phyloP scores from a whole-genome alignment of 2,797 vertebrate species.

The Molossus molossus region DNA sequence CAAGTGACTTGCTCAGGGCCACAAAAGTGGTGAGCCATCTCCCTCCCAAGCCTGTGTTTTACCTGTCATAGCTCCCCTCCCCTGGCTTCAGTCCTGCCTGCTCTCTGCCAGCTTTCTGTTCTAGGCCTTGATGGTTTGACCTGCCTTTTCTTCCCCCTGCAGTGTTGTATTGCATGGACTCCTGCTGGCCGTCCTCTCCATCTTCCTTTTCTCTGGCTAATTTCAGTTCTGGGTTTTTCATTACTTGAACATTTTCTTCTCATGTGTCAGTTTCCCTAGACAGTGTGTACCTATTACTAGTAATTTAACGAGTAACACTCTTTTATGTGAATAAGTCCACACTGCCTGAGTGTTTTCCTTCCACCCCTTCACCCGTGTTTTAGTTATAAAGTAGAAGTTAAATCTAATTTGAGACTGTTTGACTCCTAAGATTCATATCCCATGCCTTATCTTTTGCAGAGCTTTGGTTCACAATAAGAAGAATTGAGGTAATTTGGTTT shows the following conservation, averaged over 20 bases:
- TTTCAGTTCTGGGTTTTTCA: slow-evolving; percentile 33
- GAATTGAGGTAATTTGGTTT: slow-evolving; percentile 67
- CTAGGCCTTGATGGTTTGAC: not conserved
- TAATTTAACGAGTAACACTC: not conserved
- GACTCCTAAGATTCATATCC: slow-evolving; percentile 48
- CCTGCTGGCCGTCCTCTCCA: not conserved
- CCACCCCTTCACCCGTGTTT: not conserved
- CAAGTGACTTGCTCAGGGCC: not conserved
- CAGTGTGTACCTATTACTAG: not conserved
- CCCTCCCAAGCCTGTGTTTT: no score
- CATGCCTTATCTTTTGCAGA: slow-evolving; percentile 53
- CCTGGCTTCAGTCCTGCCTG: not conserved
- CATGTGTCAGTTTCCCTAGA: not conserved
- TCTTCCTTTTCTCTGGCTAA: not conserved
- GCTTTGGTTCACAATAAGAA: slow-evolving; percentile 38
- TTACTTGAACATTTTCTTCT: not conserved
- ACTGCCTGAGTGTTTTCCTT: no score
- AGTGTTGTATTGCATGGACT: not conserved
- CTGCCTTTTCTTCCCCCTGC: not conserved
- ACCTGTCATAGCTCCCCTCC: not conserved
- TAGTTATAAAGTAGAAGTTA: slow-evolving; percentile 50
- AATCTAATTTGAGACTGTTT: slow-evolving; percentile 58
- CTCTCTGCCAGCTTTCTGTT: not conserved
- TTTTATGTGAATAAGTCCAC: not conserved
- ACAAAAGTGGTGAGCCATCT: not conserved